Evolutionary conservation across 2,797 vertebrate species (phyloP).

Genomic region (Lithobates pipiens): DNA sequence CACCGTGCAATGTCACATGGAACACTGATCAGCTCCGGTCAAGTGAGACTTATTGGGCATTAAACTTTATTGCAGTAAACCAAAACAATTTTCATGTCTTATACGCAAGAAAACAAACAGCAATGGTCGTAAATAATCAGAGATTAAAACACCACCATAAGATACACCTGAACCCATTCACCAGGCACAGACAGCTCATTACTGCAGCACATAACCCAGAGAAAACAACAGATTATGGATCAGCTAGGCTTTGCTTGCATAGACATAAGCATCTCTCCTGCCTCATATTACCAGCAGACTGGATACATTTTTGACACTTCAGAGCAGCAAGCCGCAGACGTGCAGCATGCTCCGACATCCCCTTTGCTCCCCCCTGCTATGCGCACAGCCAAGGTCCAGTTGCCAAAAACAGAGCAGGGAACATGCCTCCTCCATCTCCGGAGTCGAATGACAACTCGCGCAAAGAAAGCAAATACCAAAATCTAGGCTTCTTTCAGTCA

Average conservation of each 20-base stretch:
- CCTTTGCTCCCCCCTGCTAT: slow-evolving; percentile 24
- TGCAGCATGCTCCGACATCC: background rate
- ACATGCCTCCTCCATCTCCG: slow-evolving; percentile 37
- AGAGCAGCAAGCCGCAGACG: background rate
- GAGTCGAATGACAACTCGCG: slow-evolving; percentile 35
- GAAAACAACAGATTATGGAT: slow-evolving; percentile 2
- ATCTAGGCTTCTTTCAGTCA: background rate
- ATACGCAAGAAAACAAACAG: background rate
- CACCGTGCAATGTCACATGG: background rate
- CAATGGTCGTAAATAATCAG: background rate
- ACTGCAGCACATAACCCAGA: background rate
- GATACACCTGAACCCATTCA: background rate
- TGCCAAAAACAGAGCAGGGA: slow-evolving; percentile 44
- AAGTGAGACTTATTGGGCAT: background rate
- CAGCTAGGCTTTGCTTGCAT: background rate
- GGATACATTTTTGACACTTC: slow-evolving; percentile 6
- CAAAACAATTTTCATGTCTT: background rate
- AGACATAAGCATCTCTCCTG: slow-evolving; percentile 7
- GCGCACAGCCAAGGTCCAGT: slow-evolving; percentile 31
- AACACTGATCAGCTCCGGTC: background rate
- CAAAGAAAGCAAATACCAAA: slow-evolving; percentile 37
- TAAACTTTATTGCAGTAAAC: background rate
- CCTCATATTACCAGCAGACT: slow-evolving; percentile 13
- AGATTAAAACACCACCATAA: background rate
- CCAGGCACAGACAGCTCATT: background rate